Conservation (phyloP, 2,797 vertebrate species). For the Myotis pilosus region DNA sequence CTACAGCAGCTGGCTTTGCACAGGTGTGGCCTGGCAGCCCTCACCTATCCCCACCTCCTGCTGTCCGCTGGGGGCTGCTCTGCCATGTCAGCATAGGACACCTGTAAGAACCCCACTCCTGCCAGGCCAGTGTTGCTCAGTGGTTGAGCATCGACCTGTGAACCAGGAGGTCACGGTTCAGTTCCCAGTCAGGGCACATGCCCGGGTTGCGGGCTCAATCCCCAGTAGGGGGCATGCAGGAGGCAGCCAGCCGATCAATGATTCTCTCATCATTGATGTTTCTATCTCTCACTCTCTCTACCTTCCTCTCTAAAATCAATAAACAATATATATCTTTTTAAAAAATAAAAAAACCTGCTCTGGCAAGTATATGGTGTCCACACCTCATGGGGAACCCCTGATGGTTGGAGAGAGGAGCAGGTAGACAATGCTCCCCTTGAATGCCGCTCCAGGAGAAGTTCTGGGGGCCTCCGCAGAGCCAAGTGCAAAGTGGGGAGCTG, state of each 20-base stretch:
- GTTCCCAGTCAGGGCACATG: no score
- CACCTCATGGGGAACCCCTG: not conserved
- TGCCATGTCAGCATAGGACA: accelerated
- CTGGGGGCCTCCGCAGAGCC: not conserved
- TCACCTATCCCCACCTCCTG: accelerated
- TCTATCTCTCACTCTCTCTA: no score
- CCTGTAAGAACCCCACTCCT: not conserved
- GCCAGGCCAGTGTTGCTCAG: no score
- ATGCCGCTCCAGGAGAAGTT: not conserved
- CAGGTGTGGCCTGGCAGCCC: not conserved
- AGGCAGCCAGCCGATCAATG: no score
- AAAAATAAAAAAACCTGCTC: no score
- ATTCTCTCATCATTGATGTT: no score
- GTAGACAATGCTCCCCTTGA: not conserved
- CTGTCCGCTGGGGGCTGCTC: not conserved
- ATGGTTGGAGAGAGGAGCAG: not conserved
- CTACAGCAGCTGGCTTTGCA: not conserved
- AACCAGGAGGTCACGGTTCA: no score
- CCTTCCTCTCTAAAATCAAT: no score
- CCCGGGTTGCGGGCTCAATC: no score
- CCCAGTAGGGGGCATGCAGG: no score
- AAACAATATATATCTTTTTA: no score
- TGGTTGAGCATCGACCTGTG: no score
- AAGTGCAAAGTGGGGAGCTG: not conserved
- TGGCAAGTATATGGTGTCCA: accelerated